Percentiles rank a stretch among this genome's conserved stretches.
phyloP scores from a whole-genome alignment of 2,113 vertebrate species.

The Ramphastos sulfuratus region DNA sequence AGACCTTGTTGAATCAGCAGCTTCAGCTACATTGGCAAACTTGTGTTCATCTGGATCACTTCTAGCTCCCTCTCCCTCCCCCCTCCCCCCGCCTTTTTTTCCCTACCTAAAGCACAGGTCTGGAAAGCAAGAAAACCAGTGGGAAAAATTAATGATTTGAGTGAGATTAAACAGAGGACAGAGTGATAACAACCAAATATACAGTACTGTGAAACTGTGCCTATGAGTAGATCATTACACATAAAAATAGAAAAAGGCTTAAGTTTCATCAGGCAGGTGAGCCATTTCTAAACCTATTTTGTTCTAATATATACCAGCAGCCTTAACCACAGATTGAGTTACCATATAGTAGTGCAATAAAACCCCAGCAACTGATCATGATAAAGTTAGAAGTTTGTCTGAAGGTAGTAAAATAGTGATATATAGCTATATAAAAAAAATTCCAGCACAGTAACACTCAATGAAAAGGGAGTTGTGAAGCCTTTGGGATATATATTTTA shows the following conservation, averaged over 20 bases:
- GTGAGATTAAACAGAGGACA: not conserved
- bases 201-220: not conserved
- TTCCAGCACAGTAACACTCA: not conserved
- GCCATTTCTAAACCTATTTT: not conserved
- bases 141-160: not conserved
- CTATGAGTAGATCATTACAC: not conserved
- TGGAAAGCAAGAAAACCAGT: not conserved
- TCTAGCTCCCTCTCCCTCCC: not conserved
- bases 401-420: not conserved
- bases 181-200: not conserved
- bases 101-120: not conserved
- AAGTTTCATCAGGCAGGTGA: not conserved
- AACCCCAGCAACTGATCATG: not conserved
- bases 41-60: not conserved
- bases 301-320: not conserved
- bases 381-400: conserved; percentile 3
- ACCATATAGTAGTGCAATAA: not conserved
- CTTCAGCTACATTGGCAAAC: not conserved
- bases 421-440: not conserved
- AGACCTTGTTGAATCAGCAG: conserved; percentile 20
- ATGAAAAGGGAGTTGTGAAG: conserved; percentile 1
- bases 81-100: too few relatives aligned
- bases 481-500: conserved; percentile 12
- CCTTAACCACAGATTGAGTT: not conserved
- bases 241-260: not conserved